Percentiles rank a stretch among this genome's conserved stretches.
Conservation (phyloP, 2,113 vertebrate genomes). For the Oceanodroma tethys region DNA sequence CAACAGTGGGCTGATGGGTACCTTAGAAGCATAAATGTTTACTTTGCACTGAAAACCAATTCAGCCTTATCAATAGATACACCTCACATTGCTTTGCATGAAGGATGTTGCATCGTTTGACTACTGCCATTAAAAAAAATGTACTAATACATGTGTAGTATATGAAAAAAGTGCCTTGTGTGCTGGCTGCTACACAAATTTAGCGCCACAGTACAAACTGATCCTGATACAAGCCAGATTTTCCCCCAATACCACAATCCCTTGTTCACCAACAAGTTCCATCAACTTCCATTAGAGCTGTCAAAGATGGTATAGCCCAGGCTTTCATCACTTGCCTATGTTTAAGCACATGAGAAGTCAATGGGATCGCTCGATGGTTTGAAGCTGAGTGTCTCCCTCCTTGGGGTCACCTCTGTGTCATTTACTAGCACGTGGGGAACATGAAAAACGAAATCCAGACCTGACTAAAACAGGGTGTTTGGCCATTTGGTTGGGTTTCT, state of each 20-base stretch:
- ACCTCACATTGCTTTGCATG: background rate
- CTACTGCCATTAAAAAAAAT: background rate
- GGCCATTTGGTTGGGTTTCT: background rate
- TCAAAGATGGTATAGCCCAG: background rate
- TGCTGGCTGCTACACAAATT: background rate
- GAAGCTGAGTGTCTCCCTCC: background rate
- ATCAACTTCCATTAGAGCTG: background rate
- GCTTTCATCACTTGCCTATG: slow-evolving; percentile 35
- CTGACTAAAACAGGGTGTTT: background rate
- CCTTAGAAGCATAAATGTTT: background rate
- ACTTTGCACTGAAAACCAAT: background rate
- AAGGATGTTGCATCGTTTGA: background rate
- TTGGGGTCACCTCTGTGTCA: background rate
- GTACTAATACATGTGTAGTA: background rate
- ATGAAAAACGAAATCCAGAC: background rate
- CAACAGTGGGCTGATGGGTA: background rate
- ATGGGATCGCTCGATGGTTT: background rate
- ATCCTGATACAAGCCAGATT: background rate
- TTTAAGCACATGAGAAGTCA: slow-evolving; percentile 56
- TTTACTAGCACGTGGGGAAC: background rate
- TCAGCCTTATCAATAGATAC: background rate
- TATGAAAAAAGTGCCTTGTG: background rate
- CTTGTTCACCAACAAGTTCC: background rate
- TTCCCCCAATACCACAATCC: background rate
- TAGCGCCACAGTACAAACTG: background rate